Evolutionary conservation across 2,888 invertebrate genomes (phyloP), one percentile per base, ranked within the genome.

Genomic region (Zygothrica quintamaculata): DNA sequence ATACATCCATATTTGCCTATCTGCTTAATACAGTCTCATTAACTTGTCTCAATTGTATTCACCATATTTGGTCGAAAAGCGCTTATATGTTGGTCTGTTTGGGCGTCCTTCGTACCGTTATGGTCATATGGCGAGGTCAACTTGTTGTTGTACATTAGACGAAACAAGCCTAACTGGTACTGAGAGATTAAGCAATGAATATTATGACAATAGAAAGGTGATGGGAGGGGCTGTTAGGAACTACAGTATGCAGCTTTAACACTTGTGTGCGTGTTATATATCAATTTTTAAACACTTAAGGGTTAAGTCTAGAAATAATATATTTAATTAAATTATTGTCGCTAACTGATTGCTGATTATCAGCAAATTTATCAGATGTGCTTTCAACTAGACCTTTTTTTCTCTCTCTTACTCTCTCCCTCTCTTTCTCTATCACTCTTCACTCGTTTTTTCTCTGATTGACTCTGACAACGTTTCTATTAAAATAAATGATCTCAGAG

Each of bases 401-500:
- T 5, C 9, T 9, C n/a, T 16, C 8, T 6, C n/a, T 22, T 15
- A 4, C 5, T 9, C 4, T 9, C 13, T 22, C 29, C 9, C 5
- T 9, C 4, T 9, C 13, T 13, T 9, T 5, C 9, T 9, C n/a
- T 16, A 6, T 6, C n/a, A 0, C 16, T 39, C 7, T 25, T 4
- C 9, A 25, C n/a, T n/a, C n/a, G n/a, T 22, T 22, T 22, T 3
- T 8, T 1, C 12, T 42, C 8, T 29, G 13, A 9, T 8, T 29
- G 48, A 36, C 18, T 52, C 29, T 74, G 78, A 75, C 72, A 68
- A 58, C 39, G 4, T 55, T 56, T 80, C 77, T 80, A 79, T 79
- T 79, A 75, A 73, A 79, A 80, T 61, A 55, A 84, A 79, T 84
- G 81, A 79, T 80, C 81, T 79, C 79, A 78, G 73, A 65, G 58